phyloP scores from a whole-genome alignment of 1,140 invertebrate species.

The Rhagoletis pomonella region DNA sequence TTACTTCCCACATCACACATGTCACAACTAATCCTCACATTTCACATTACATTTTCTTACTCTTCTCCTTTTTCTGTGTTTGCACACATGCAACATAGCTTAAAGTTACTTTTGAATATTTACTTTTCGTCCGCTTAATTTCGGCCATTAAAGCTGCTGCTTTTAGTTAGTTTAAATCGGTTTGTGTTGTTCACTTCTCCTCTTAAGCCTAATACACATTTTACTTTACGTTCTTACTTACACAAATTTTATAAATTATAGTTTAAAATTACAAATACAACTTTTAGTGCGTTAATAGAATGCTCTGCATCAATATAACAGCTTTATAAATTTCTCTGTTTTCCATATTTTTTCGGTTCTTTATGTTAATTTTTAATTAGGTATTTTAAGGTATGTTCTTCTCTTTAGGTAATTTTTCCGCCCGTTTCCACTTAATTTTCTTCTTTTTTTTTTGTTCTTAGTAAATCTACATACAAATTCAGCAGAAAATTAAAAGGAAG shows the following conservation, averaged over 20 bases:
- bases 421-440: not conserved
- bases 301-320: constrained; percentile 55
- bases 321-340: constrained; percentile 48
- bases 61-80: not conserved
- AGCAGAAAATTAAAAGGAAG: constrained; percentile 27
- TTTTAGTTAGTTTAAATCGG: not conserved
- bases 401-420: constrained; percentile 46
- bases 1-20: not conserved
- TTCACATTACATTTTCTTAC: not conserved
- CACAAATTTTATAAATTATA: constrained; percentile 43
- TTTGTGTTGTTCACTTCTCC: not conserved
- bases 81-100: not conserved
- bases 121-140: not conserved
- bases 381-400: constrained; percentile 48
- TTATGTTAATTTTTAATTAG: not conserved
- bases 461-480: not conserved
- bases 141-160: constrained; percentile 19
- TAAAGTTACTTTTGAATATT: constrained; percentile 24
- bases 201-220: constrained; percentile 33
- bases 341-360: not conserved
- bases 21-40: not conserved
- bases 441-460: not conserved
- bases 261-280: constrained; percentile 52
- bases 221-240: constrained; percentile 25
- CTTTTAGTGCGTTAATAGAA: constrained; percentile 53